Conservation (phyloP, 2,888 invertebrate genomes). For the Lydus trimaculatus region DNA sequence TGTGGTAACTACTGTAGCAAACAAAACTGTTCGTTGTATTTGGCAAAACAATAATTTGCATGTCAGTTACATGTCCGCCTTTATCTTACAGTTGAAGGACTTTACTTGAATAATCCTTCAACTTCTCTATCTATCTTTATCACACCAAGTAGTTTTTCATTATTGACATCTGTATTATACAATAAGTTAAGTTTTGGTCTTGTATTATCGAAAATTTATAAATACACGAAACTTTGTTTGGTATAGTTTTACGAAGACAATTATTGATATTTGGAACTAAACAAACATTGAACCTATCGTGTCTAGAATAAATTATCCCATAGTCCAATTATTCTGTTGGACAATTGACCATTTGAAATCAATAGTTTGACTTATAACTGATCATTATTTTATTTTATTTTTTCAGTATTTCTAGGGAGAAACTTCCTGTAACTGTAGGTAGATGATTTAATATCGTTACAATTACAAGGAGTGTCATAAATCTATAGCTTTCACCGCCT, state of each 20-base stretch:
- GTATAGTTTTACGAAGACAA: too few species aligned
- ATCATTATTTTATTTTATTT: not conserved
- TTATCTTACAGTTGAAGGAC: not conserved
- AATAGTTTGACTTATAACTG: too few species aligned
- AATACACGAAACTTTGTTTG: not conserved
- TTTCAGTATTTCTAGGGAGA: not conserved
- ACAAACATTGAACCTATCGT: too few species aligned
- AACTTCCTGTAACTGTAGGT: not conserved
- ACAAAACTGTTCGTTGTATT: not conserved
- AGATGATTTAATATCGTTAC: not conserved
- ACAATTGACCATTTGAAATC: too few species aligned
- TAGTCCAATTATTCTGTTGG: too few species aligned
- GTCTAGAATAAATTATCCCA: too few species aligned
- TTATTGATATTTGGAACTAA: too few species aligned
- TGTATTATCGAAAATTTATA: not conserved
- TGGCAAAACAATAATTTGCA: slow-evolving; percentile 2
- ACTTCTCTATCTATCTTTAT: too few species aligned
- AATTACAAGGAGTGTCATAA: slow-evolving; percentile 18
- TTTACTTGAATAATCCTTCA: not conserved
- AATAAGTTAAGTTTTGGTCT: not conserved
- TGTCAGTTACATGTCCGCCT: not conserved
- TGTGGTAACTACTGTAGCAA: not conserved
- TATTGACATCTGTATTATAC: not conserved
- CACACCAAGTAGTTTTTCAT: not conserved
- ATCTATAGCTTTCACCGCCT: slow-evolving; percentile 27